Conservation (phyloP, 2,888 invertebrate genomes). For the Lasioglossum villosulum region DNA sequence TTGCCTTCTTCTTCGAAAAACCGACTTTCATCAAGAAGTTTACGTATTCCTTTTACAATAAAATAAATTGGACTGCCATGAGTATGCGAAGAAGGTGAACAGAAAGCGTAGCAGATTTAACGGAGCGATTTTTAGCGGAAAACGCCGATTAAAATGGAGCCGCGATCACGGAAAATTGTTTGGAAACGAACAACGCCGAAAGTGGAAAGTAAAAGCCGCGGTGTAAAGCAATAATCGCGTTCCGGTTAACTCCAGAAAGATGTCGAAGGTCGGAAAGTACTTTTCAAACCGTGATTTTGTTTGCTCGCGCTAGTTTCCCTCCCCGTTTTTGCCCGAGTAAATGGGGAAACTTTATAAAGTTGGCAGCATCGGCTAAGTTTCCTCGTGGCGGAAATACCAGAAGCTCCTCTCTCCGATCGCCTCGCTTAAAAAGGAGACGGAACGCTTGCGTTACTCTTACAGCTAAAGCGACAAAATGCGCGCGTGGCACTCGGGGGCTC, state of each 20-base stretch:
- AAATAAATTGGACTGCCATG: background rate
- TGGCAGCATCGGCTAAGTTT: slow-evolving; percentile 63
- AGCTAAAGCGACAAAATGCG: slow-evolving; percentile 24
- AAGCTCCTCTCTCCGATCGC: slow-evolving; percentile 47
- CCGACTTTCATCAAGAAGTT: background rate
- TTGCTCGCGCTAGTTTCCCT: slow-evolving; percentile 59
- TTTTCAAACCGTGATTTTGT: slow-evolving; percentile 67
- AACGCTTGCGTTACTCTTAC: slow-evolving; percentile 18
- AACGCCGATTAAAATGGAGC: background rate
- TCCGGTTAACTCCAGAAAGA: slow-evolving; percentile 61
- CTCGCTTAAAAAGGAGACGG: slow-evolving; percentile 35
- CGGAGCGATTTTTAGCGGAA: background rate
- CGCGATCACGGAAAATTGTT: slow-evolving; percentile 32
- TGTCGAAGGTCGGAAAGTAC: slow-evolving; percentile 62
- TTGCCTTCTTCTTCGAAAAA: background rate
- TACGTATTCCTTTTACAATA: background rate
- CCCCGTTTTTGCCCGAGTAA: slow-evolving; percentile 63
- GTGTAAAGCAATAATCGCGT: slow-evolving; percentile 63
- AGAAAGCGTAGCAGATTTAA: background rate
- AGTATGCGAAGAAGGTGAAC: background rate
- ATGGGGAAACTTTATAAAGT: slow-evolving; percentile 69
- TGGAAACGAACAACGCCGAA: slow-evolving; percentile 22
- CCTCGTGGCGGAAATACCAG: slow-evolving; percentile 62
- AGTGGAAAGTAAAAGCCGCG: slow-evolving; percentile 48
- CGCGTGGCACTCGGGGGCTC: background rate